Evolutionary conservation across 2,797 vertebrate species (phyloP), one percentile per base, ranked within the genome.

Genomic region (Hydrophis major): DNA sequence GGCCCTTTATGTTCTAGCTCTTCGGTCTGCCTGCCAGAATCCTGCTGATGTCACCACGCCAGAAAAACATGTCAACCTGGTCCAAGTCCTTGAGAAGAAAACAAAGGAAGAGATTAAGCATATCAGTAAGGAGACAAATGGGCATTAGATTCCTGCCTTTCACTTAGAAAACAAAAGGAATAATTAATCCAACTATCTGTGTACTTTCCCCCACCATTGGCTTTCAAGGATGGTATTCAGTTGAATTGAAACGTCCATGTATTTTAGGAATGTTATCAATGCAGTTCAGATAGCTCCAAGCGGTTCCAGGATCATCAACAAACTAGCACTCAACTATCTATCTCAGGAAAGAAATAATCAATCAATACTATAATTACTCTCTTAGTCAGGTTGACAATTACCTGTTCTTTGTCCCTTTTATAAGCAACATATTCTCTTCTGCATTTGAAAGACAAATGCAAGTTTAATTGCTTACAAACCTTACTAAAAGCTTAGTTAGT

Each of bases 21-120:
- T 98, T 42, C 95, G 88, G 28, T 97, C 98, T 37, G 98, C 98
- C 92, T 98, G 98, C 90, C 56, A 63, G 57, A 63, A 97, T 11
- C 93, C 97, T 2, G 28, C 0, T 11, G 0, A 0, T 0, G 10
- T 97, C 28, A 13, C 37, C 0, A 90, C 87, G 0, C 11, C n/a
- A 74, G 93, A 56, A 1, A 89, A 87, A 0, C 95, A 6, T 53
- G 0, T 95, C 0, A 0, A 95, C 88, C 90, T 97, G 87, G 25
- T 96, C 63, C 0, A 0, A 0, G 0, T 93, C 78, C 97, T 98
- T 8, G 94, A 96, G 92, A 22, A 83, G 4, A 96, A 97, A 60
- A 97, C 96, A 0, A 88, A 97, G 0, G 60, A 95, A 93, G 97
- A 97, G 63, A 10, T 97, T 94, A 92, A 27, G 16, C 0, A 13